Evolutionary conservation across 2,113 vertebrate species (phyloP).

Genomic region (Pontoporia blainvillei): DNA sequence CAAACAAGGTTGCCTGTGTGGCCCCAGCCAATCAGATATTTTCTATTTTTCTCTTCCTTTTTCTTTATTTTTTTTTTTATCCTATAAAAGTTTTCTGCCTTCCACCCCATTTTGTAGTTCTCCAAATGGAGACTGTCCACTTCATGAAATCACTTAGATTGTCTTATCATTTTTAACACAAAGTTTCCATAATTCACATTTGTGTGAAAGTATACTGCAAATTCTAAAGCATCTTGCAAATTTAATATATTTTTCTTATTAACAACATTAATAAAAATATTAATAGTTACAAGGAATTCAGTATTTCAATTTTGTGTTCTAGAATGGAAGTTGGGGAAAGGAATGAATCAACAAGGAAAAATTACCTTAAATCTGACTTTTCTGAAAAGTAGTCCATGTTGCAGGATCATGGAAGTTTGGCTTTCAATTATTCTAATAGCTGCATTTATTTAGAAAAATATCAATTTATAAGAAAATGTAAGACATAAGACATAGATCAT

Average conservation of each 20-base stretch:
- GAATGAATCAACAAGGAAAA: not conserved
- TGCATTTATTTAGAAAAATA: constrained; percentile 50
- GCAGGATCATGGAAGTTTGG: not conserved
- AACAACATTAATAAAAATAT: not conserved
- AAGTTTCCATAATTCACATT: not conserved
- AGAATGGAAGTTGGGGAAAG: not conserved
- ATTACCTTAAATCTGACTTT: not conserved
- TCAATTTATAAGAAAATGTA: constrained; percentile 51
- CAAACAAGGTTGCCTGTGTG: not conserved
- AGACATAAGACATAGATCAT: constrained; percentile 53
- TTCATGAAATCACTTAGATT: not conserved
- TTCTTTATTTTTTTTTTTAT: not conserved
- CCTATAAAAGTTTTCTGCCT: not conserved
- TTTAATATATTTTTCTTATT: not conserved
- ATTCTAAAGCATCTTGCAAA: not conserved
- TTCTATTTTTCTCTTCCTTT: not conserved
- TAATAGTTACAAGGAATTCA: not conserved
- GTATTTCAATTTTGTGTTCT: constrained; percentile 16
- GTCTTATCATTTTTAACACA: not conserved
- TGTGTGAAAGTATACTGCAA: not conserved
- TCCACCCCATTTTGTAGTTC: not conserved
- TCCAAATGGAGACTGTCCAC: not conserved
- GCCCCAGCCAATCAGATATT: not conserved
- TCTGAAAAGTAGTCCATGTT: constrained; percentile 25
- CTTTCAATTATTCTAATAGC: constrained; percentile 41